Evolutionary conservation across 2,113 vertebrate genomes (phyloP), one percentile per base, ranked within the genome.

Genomic region (Lynx canadensis): DNA sequence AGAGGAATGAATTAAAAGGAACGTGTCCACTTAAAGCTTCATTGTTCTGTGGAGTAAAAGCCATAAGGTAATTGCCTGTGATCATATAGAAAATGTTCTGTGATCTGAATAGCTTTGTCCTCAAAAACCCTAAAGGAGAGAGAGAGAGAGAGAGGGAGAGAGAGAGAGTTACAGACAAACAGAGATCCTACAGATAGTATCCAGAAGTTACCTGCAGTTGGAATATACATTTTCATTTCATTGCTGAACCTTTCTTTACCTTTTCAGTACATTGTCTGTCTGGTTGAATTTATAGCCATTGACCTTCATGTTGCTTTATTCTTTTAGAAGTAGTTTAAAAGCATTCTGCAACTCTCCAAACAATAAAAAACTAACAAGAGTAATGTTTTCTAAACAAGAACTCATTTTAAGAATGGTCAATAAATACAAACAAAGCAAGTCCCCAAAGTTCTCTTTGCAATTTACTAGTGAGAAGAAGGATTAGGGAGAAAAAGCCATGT

Each of bases 381-480:
- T 76, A 93, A 94, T 90, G 79, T 52, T 95, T 87, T 87, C 66
- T 93, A 89, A 94, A 92, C 95, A 97, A 96, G 91, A 97, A 97
- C 36, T 98, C 95, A 97, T 96, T 97, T 97, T 95, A 69, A 52
- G 96, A 98, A 80, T 85, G 48, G 36, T 92, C 97, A 91, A 93
- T 97, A 98, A 94, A 96, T 96, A 96, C 76, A 97, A 96, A 97
- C 38, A 94, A 93, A 50, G 63, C 15, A 96, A 82, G 48, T 96
- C 52, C 81, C 95, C 12, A 60, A 97, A 95, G 80, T 95, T 95
- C 14, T 71, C 57, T 83, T 76, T 86, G 27, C 8, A 96, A 52
- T 12, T 60, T 91, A 19, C 57, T 48, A 66, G 36, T 79, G 65
- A 94, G 41, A 93, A 79, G 74, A 95, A 91, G 68, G 52, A 89